Evolutionary conservation across 2,888 invertebrate species (phyloP), one percentile per base, ranked within the genome.

Genomic region (Noctua janthina): DNA sequence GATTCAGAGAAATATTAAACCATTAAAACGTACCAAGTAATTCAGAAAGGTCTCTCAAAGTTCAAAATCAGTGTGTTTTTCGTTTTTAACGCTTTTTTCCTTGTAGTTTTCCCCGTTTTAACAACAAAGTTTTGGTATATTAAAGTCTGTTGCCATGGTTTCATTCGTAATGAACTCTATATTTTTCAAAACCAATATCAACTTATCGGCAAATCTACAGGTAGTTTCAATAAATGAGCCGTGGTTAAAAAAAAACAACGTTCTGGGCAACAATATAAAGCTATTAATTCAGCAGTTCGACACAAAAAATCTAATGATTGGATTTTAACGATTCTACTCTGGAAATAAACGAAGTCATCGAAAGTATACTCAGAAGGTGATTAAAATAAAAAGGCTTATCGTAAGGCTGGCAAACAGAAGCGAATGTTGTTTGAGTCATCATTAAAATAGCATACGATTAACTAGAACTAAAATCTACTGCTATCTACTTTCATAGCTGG

Each of bases 291-390:
- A 6, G 6, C 17, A 43, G 15, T 74, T 70, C 51, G n/a, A 71
- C 43, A 78, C 6, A 86, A 46, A 67, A 74, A 73, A 73, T 17
- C 35, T n/a, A 56, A 15, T 83, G 67, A 84, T 83, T 75, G 68
- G 62, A 23, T 84, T 86, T 67, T 68, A 76, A 54, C 64, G 72
- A 73, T 62, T 66, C 69, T 51, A 51, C 15, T 17, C 39, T 78
- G 1, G 13, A 68, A 79, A 78, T 77, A 79, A 56, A 79, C 49
- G 20, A 43, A 62, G 35, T 39, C 68, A 73, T 70, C 59, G 10
- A 73, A 68, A 82, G 70, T 68, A 46, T 51, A 82, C 66, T 54
- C 20, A 39, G 49, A 71, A 39, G 35, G 13, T 54, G 23, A 59
- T 78, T 75, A 49, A 56, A 78, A 56, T 43, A 56, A 71, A 23